Conservation (phyloP, 2,888 invertebrate species). For the Caenorhabditis sp. region DNA sequence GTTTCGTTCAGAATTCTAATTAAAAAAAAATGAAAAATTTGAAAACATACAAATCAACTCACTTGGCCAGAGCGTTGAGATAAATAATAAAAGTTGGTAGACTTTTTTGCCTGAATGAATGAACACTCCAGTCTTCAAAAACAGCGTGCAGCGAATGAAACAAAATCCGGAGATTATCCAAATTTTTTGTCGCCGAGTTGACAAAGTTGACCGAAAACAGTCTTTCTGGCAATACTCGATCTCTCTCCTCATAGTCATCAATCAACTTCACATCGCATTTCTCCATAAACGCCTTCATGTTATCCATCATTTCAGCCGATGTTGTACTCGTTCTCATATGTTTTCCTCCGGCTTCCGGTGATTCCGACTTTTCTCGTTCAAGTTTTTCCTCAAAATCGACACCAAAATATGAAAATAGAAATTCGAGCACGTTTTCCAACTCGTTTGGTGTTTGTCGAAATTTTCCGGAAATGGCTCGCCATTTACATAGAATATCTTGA, state of each 20-base stretch:
- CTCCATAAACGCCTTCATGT: constrained; percentile 12
- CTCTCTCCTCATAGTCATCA: neutral
- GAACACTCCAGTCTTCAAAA: constrained; percentile 1
- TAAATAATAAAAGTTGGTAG: neutral
- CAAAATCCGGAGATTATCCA: neutral
- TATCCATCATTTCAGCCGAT: constrained; percentile 10
- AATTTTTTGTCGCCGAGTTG: neutral
- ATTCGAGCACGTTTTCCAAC: neutral
- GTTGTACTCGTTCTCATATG: constrained; percentile 30
- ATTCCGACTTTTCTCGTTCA: constrained; percentile 1
- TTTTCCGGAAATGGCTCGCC: neutral
- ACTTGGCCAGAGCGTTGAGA: neutral
- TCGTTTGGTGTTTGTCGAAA: neutral
- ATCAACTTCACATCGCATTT: neutral
- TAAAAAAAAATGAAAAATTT: neutral
- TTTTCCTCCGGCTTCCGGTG: constrained; percentile 39
- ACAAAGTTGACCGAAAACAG: neutral
- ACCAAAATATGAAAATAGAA: constrained; percentile 25
- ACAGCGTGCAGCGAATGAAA: neutral
- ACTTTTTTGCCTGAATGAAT: neutral
- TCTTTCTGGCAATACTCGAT: neutral
- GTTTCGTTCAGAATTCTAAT: neutral
- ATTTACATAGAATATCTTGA: neutral
- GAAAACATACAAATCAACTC: neutral
- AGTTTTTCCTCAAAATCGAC: constrained; percentile 1